Base-by-base conservation (phyloP, 2,888 invertebrate genomes). In the Zhuqinia jingwanae region DNA sequence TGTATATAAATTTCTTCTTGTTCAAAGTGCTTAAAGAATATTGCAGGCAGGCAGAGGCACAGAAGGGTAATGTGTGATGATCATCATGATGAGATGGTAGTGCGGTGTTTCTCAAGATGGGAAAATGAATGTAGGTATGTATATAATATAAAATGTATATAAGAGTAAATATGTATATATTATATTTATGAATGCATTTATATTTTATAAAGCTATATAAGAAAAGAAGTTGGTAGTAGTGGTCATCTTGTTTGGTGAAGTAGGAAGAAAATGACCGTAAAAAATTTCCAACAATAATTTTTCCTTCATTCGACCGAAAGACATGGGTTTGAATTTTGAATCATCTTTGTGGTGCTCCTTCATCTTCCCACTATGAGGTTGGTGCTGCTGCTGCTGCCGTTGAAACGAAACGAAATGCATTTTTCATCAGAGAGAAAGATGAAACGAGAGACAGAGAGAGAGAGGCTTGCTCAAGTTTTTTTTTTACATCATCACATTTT, bases 401-500 rank as follows among this genome's bases (percentile, higher is more conserved):
- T n/a, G n/a, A n/a, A n/a, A n/a, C n/a, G n/a, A n/a, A n/a, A n/a
- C n/a, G n/a, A n/a, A n/a, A 68, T 68, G 68, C 42, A 68, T 68
- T 68, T 68, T 68, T 68, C 68, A 68, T 68, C 42, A 68, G 68
- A 5, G n/a, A n/a, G n/a, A n/a, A n/a, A n/a, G n/a, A n/a, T n/a
- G n/a, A n/a, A n/a, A n/a, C n/a, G n/a, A 42, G 22, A 68, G 30
- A 13, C 11, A 65, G 22, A 53, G 53, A 53, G 53, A 65, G 30
- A 47, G 77, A 77, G 58, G 42, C 53, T 75, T 73, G 27, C 20
- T 56, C 56, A 56, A 56, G 13, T 11, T 70, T 42, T 50, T 58
- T 17, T 77, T 60, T 36, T 58, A 77, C 77, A 77, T 84, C 76
- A 84, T 77, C 84, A 84, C 84, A 77, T 84, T 25, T 84, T 84